These are phyloP conservation scores for Hydractinia symbiolongicarpus DNA, from an alignment of 30 jellyfish, hydroid and myxozoan genomes.

Conservation along the genomic window DNA sequence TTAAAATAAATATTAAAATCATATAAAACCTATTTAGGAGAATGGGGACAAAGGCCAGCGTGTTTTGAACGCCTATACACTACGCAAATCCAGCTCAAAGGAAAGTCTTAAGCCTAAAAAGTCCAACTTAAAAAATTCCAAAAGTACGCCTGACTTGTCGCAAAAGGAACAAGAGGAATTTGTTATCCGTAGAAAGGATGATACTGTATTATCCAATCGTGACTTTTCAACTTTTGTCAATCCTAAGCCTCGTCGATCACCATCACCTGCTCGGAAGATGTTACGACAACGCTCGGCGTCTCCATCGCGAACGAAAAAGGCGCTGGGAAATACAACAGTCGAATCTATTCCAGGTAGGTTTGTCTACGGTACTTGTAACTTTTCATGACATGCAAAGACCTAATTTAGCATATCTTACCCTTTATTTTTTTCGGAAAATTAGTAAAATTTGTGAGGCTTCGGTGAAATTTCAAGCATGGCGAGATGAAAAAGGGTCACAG, in stretches of 20 bases:
- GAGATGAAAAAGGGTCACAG: too few relatives aligned
- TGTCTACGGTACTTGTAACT: neutral
- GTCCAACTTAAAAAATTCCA: constrained; percentile 9
- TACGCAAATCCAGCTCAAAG: neutral
- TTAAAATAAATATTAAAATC: neutral
- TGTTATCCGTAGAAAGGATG: constrained; percentile 71
- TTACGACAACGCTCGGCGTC: constrained; percentile 62
- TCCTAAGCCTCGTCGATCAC: constrained; percentile 98
- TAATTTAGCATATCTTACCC: too few relatives aligned
- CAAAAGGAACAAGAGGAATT: constrained; percentile 24
- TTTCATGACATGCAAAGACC: neutral
- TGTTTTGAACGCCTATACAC: neutral
- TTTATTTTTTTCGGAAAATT: too few relatives aligned
- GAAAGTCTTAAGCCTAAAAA: neutral
- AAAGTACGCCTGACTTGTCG: constrained; percentile 27
- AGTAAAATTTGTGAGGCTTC: too few relatives aligned
- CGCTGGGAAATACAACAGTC: constrained; percentile 68
- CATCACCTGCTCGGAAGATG: constrained; percentile 76
- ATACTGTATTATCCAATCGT: constrained; percentile 64
- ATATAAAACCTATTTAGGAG: constrained; percentile 1
- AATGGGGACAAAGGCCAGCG: constrained; percentile 1
- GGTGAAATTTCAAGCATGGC: too few relatives aligned
- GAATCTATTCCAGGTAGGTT: constrained; percentile 84
- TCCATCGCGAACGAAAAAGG: neutral
- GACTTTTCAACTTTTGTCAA: constrained; percentile 91